Conservation (phyloP, 1,140 invertebrate genomes). For the Apis laboriosa region DNA sequence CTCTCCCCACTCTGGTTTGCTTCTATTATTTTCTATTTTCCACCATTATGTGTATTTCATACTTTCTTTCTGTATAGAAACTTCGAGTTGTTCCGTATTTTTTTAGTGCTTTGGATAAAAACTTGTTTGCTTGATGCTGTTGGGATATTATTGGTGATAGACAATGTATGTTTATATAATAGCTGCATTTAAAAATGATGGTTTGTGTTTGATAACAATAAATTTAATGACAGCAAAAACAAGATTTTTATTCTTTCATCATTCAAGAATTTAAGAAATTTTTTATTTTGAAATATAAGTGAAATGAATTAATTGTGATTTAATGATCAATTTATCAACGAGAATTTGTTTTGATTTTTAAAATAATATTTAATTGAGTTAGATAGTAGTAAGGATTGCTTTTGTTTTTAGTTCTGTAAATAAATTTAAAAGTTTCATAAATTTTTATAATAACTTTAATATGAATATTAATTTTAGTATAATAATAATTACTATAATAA, state of each 20-base stretch:
- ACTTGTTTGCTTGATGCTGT: neutral
- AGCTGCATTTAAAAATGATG: neutral
- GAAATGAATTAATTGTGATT: neutral
- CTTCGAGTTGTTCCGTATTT: neutral
- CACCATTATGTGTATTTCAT: neutral
- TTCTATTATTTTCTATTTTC: conserved; percentile 44
- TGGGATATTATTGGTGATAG: neutral
- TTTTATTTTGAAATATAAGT: neutral
- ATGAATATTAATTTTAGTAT: too few species aligned
- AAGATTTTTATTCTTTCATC: too few species aligned
- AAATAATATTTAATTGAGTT: neutral
- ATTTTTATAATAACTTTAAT: neutral
- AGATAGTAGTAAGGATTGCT: neutral
- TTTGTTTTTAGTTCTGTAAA: neutral
- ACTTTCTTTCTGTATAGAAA: conserved; percentile 3
- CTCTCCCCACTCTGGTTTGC: conserved; percentile 1
- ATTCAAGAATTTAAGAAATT: too few species aligned
- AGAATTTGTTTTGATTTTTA: neutral
- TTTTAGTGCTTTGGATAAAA: neutral
- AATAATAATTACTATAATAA: too few species aligned
- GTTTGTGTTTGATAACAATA: neutral
- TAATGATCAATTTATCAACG: neutral
- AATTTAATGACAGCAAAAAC: neutral
- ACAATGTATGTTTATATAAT: neutral
- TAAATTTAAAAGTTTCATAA: neutral